phyloP scores from a whole-genome alignment of 92 coral and sea anemone genomes.

The Phenganax marumi region DNA sequence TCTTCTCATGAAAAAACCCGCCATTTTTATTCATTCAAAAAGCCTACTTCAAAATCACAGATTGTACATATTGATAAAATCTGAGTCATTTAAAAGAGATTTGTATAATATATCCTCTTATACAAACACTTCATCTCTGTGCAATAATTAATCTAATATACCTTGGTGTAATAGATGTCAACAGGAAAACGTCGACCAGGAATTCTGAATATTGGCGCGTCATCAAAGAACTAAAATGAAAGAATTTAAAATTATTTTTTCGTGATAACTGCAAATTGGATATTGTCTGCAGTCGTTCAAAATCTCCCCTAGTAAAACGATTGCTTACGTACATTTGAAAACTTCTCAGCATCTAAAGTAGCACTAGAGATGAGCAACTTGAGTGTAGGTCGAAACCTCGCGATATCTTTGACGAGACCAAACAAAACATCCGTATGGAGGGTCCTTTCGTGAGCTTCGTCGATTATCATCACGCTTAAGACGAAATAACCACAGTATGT shows the following conservation, averaged over 20 bases:
- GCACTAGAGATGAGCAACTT: slow-evolving; percentile 96
- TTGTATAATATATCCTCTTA: too few relatives aligned
- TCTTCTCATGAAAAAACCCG: too few relatives aligned
- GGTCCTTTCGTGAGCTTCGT: slow-evolving; percentile 96
- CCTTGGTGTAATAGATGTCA: slow-evolving; percentile 95
- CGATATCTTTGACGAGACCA: slow-evolving; percentile 93
- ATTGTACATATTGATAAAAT: too few relatives aligned
- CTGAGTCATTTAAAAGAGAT: too few relatives aligned
- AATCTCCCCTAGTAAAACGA: not conserved
- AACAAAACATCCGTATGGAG: slow-evolving; percentile 94
- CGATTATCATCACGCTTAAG: slow-evolving; percentile 83
- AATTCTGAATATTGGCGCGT: slow-evolving; percentile 96
- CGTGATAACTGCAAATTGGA: not conserved
- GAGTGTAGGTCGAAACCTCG: slow-evolving; percentile 88
- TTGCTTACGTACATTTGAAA: slow-evolving; percentile 66
- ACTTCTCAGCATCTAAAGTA: slow-evolving; percentile 96
- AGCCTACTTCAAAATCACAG: too few relatives aligned
- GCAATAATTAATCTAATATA: slow-evolving; percentile 10
- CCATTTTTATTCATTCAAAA: too few relatives aligned
- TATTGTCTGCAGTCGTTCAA: not conserved
- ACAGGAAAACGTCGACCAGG: slow-evolving; percentile 99
- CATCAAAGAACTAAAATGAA: slow-evolving; percentile 83
- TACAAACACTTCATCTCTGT: not conserved
- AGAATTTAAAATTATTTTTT: not conserved
- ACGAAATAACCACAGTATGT: not conserved